Conservation (phyloP, 2,888 invertebrate species). For the Celastrina argiolus region DNA sequence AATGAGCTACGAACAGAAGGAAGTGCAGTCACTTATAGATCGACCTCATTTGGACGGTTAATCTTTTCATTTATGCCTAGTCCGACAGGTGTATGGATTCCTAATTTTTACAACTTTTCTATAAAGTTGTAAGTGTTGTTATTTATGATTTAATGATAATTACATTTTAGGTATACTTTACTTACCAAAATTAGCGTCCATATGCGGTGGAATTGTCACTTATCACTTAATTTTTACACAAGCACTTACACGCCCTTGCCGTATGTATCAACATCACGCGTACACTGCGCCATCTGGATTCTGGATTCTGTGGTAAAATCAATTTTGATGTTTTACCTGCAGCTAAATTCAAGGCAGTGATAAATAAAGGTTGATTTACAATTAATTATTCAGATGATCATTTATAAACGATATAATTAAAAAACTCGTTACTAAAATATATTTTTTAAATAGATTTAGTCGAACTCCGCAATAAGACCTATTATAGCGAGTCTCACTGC, state of each 20-base stretch:
- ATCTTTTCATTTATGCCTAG: conserved; percentile 51
- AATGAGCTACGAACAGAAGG: conserved; percentile 45
- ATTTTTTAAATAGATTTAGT: conserved; percentile 32
- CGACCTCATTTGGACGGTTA: conserved; percentile 60
- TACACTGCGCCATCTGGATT: conserved; percentile 73
- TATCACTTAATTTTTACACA: conserved; percentile 73
- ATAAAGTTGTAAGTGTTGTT: conserved; percentile 46
- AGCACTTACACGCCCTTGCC: conserved; percentile 76
- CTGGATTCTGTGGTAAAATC: conserved; percentile 45
- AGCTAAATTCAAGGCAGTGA: conserved; percentile 53
- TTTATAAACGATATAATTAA: conserved; percentile 29
- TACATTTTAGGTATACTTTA: conserved; percentile 43
- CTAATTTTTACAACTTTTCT: conserved; percentile 57
- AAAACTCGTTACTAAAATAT: conserved; percentile 30
- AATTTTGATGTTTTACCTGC: conserved; percentile 44
- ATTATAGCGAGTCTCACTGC: conserved; percentile 8
- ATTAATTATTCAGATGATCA: conserved; percentile 34
- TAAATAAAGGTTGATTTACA: conserved; percentile 51
- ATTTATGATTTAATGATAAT: conserved; percentile 38
- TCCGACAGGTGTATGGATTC: conserved; percentile 70
- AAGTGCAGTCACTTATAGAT: conserved; percentile 46
- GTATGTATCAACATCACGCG: conserved; percentile 74
- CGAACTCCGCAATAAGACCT: background rate
- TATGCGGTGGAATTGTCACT: conserved; percentile 66
- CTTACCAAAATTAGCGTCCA: conserved; percentile 66